Evolutionary conservation across 2,113 vertebrate species (phyloP).

Genomic region (Nibea coibor): DNA sequence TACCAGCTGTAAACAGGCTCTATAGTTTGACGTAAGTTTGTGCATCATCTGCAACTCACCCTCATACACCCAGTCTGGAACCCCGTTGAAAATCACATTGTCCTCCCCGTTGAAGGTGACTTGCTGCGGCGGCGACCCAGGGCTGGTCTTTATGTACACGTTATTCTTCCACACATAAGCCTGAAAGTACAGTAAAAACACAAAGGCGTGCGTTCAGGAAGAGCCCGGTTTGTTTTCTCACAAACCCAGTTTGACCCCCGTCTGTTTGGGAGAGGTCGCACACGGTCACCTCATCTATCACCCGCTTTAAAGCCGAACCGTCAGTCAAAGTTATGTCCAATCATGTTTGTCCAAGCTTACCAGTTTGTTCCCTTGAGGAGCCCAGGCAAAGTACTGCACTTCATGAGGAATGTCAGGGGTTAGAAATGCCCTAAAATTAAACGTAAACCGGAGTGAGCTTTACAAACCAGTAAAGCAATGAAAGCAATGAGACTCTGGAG

Average conservation of each 20-base stretch:
- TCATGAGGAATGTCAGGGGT: constrained; percentile 84
- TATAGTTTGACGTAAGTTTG: neutral
- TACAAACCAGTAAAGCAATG: constrained; percentile 1
- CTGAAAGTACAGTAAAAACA: constrained; percentile 63
- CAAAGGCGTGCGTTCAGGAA: neutral
- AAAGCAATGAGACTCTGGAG: neutral
- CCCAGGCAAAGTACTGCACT: constrained; percentile 93
- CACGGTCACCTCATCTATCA: neutral
- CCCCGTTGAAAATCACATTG: constrained; percentile 91
- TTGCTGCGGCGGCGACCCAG: constrained; percentile 73
- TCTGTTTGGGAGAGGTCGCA: constrained; percentile 27
- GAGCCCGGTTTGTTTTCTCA: neutral
- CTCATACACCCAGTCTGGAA: constrained; percentile 98
- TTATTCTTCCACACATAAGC: constrained; percentile 92
- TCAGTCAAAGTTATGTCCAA: neutral
- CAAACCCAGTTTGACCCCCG: neutral
- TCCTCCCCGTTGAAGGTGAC: constrained; percentile 87
- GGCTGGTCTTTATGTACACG: constrained; percentile 89
- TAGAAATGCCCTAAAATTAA: constrained; percentile 85
- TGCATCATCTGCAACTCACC: constrained; percentile 80
- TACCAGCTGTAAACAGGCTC: neutral
- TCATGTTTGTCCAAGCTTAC: constrained; percentile 80
- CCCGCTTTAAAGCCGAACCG: constrained; percentile 8
- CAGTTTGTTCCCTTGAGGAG: constrained; percentile 91
- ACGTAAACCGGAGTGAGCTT: neutral